These are phyloP conservation scores for Melinopterus prodromus DNA, from an alignment of 2,888 invertebrate genomes.

Conservation along the genomic window DNA sequence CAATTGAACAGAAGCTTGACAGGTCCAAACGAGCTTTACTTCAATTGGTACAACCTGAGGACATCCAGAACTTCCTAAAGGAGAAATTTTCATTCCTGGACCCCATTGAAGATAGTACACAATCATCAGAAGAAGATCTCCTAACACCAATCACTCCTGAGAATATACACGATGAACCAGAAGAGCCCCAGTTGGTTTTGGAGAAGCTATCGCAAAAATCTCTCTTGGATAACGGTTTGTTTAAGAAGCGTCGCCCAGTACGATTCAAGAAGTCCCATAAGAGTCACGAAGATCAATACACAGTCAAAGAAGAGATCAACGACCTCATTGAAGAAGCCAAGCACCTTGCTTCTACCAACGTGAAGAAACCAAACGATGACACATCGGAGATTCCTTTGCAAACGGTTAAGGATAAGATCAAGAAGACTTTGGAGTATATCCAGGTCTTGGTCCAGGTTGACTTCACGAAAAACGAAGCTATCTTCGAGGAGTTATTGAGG, in stretches of 20 bases:
- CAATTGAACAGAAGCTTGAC: not conserved
- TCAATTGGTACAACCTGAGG: slow-evolving; percentile 53
- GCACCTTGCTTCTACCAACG: slow-evolving; percentile 42
- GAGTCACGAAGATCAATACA: not conserved
- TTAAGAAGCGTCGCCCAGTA: slow-evolving; percentile 48
- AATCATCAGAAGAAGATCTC: slow-evolving; percentile 30
- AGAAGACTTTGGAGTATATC: slow-evolving; percentile 50
- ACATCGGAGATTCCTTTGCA: slow-evolving; percentile 47
- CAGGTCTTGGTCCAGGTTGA: slow-evolving; percentile 52
- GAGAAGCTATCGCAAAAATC: slow-evolving; percentile 51
- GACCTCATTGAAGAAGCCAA: slow-evolving; percentile 50
- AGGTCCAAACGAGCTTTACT: slow-evolving; percentile 50
- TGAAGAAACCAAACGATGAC: slow-evolving; percentile 22
- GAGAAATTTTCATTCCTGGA: slow-evolving; percentile 47
- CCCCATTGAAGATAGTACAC: slow-evolving; percentile 36
- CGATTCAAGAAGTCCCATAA: slow-evolving; percentile 6
- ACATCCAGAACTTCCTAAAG: slow-evolving; percentile 51
- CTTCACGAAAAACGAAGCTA: slow-evolving; percentile 49
- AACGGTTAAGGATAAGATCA: slow-evolving; percentile 52
- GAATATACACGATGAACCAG: not conserved
- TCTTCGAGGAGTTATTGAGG: slow-evolving; percentile 51
- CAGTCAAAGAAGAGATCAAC: slow-evolving; percentile 48
- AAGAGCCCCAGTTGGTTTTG: slow-evolving; percentile 42
- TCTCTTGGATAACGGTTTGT: slow-evolving; percentile 53
- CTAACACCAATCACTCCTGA: slow-evolving; percentile 30